Conservation (phyloP, 1,140 invertebrate species). For the Homarus americanus region DNA sequence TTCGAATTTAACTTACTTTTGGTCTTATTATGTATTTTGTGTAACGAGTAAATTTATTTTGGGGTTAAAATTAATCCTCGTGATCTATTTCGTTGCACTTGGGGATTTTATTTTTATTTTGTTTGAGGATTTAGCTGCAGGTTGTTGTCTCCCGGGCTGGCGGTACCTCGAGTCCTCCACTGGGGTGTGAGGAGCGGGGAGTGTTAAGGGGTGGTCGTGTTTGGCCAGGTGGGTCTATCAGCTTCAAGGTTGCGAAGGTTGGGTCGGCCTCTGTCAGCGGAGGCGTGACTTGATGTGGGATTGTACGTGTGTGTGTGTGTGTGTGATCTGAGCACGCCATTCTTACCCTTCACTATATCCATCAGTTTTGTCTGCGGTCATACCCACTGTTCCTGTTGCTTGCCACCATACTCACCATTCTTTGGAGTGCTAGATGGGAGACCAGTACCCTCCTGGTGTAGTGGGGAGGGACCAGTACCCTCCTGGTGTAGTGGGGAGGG, state of each 20-base stretch:
- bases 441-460: no score
- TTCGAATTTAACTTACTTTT: no score
- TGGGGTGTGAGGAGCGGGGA: not conserved
- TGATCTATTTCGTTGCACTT: not conserved
- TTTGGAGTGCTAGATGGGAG: no score
- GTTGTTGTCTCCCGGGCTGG: not conserved
- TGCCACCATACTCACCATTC: no score
- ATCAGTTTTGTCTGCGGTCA: no score
- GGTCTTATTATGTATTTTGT: no score
- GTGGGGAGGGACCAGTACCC: not conserved
- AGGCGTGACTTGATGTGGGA: not conserved
- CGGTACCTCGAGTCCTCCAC: no score
- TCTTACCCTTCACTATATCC: not conserved
- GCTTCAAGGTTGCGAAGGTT: constrained; percentile 5
- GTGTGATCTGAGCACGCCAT: not conserved
- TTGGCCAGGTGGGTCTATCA: not conserved
- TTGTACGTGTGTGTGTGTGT: not conserved
- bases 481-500: not conserved
- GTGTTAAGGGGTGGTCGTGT: not conserved
- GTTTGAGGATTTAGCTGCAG: not conserved
- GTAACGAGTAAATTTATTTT: not conserved
- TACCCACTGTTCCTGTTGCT: no score
- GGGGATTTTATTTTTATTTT: not conserved
- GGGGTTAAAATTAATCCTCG: not conserved
- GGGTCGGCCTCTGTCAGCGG: not conserved